Conservation (phyloP, 2,113 vertebrate species). For the Dermatemys mawii region DNA sequence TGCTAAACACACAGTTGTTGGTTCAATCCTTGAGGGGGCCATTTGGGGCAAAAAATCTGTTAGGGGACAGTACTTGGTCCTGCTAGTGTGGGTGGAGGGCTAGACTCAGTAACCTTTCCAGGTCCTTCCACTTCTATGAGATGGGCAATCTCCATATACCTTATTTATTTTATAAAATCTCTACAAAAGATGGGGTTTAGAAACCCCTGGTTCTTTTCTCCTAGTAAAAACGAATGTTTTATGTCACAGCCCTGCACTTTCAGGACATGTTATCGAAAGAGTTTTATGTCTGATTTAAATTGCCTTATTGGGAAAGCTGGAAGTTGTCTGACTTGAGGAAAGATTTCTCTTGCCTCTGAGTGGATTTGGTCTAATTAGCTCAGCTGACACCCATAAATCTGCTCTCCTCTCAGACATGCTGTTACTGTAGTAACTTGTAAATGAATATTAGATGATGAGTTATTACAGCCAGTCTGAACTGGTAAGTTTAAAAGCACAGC, state of each 20-base stretch:
- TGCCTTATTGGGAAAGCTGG: conserved; percentile 36
- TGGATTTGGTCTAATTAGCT: conserved; percentile 68
- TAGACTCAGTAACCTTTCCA: too few species aligned
- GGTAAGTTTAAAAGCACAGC: conserved; percentile 59
- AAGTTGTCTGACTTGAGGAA: conserved; percentile 25
- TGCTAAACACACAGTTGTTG: too few species aligned
- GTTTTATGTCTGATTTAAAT: conserved; percentile 23
- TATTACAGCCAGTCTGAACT: conserved; percentile 54
- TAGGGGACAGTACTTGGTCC: too few species aligned
- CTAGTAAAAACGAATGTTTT: not conserved
- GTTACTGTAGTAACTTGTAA: conserved; percentile 73
- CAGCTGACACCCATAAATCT: conserved; percentile 61
- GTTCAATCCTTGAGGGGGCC: too few species aligned
- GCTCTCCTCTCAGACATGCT: conserved; percentile 56
- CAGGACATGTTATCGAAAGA: not conserved
- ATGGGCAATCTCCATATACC: too few species aligned
- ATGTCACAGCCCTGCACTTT: not conserved
- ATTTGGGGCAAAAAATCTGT: too few species aligned
- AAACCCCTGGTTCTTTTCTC: not conserved
- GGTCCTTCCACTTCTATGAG: too few species aligned
- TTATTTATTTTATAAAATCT: too few species aligned
- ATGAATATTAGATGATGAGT: conserved; percentile 71
- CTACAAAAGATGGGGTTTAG: not conserved
- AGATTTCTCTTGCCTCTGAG: conserved; percentile 48
- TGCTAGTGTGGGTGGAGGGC: too few species aligned